Conservation (phyloP, 2,888 invertebrate species). For the Melitaea athalia region DNA sequence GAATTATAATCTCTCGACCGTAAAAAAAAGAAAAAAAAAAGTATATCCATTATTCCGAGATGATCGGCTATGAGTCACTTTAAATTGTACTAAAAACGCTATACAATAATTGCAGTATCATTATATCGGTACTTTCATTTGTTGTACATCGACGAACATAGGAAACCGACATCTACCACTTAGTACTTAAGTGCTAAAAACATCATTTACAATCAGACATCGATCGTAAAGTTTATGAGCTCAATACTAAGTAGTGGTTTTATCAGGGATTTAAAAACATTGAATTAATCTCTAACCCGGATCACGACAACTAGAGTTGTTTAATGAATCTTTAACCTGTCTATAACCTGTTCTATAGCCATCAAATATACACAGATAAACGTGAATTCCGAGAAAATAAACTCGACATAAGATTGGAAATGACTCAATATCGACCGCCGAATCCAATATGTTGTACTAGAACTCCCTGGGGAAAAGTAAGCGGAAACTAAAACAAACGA, state of each 20-base stretch:
- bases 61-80: conserved; percentile 33
- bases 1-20: conserved; percentile 45
- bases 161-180: neutral
- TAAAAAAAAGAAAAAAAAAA: conserved; percentile 43
- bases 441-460: conserved; percentile 26
- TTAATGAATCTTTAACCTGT: conserved; percentile 3
- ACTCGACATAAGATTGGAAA: conserved; percentile 31
- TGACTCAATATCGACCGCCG: conserved; percentile 32
- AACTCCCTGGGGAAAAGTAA: conserved; percentile 16
- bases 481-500: conserved; percentile 11
- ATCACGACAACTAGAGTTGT: neutral
- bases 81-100: conserved; percentile 12
- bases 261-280: neutral
- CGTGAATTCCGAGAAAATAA: conserved; percentile 36
- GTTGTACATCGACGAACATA: neutral
- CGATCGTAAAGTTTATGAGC: neutral
- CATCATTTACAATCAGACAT: neutral
- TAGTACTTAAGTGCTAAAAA: neutral
- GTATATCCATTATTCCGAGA: conserved; percentile 36
- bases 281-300: neutral
- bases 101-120: conserved; percentile 21
- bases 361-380: conserved; percentile 35
- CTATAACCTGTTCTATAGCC: conserved; percentile 33
- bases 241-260: neutral
- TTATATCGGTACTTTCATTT: conserved; percentile 30